Percentiles rank a stretch among this genome's conserved stretches.
These are phyloP conservation scores for Drosophila sucinea DNA, from an alignment of 1,140 invertebrate species.

Conservation along the genomic window DNA sequence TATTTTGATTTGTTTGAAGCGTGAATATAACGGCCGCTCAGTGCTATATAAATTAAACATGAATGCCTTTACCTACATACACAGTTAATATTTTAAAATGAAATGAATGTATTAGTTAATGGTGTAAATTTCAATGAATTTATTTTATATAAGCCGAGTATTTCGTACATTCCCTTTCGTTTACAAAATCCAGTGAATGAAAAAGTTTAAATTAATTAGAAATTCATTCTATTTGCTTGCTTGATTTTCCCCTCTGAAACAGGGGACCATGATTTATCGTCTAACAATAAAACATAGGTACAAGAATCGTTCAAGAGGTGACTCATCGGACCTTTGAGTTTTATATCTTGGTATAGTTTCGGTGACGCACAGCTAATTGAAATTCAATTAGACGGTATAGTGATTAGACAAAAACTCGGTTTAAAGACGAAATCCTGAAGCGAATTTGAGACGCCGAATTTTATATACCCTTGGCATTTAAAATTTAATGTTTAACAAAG, in stretches of 20 bases:
- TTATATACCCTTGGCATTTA: background rate
- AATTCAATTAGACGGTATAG: conserved; percentile 6
- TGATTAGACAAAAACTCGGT: conserved; percentile 7
- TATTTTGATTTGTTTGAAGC: background rate
- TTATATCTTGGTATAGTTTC: background rate
- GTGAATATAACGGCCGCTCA: background rate
- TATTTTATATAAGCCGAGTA: background rate
- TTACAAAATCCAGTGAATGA: background rate
- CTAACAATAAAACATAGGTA: background rate
- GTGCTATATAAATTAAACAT: conserved; percentile 10
- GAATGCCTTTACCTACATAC: background rate
- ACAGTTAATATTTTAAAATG: conserved; percentile 6
- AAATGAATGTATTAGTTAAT: conserved; percentile 2
- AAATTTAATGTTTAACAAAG: background rate
- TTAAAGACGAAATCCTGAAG: background rate
- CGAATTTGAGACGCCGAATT: background rate
- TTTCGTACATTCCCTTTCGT: background rate
- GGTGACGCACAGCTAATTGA: conserved; percentile 5
- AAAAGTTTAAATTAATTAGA: no score
- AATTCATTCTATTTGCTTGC: no score
- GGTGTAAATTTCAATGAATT: background rate
- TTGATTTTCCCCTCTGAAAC: background rate
- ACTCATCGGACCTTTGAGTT: background rate
- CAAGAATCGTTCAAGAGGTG: background rate
- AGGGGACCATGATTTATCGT: background rate